Base-by-base conservation (phyloP, 2,113 vertebrate genomes). In the Apeltes quadracus region DNA sequence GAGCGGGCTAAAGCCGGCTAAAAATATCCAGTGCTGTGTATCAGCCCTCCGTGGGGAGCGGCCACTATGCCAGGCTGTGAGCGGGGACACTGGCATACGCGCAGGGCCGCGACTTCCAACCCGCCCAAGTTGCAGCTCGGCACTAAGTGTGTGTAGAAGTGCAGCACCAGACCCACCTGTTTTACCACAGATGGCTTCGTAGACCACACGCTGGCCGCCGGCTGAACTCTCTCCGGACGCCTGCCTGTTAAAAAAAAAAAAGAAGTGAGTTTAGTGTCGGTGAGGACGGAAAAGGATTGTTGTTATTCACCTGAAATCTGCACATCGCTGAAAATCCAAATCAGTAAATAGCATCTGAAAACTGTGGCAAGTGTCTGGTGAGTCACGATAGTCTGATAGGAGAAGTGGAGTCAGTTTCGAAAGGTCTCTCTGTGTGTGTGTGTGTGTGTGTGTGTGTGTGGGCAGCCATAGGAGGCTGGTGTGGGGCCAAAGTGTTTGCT, bases 101-200 rank as follows among this genome's bases (percentile, higher is more conserved):
- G 29, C 2, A 5, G 32, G 70, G 68, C 69, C 48, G 82, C 22
- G 71, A 61, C 32, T 25, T 43, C 72, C 41, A 62, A 72, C 39
- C 65, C 32, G 63, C 48, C 57, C 36, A 53, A 72, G 67, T 61
- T 68, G 62, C 66, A 56, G 61, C 58, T 61, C 0, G 18, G 59
- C 5, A 76, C 18, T 34, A 46, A 71, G 75, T 50, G 57, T 51
- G 74, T 74, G 78, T 38, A 55, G 50, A 69, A 66, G 15, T 68
- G 75, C 66, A 74, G 55, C 77, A 74, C 65, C 68, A 64, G 66
- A 89, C 90, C 87, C 87, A 94, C 93, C 92, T 89, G 88, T 88
- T 86, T 89, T 89, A 75, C 84, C 46, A 36, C 91, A 87, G 55
- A 91, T 82, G 55, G 89, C 86, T 70, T 94, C 82, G n/a, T 85